A percentile compares a stretch with the other conserved stretches of the same genome.
Conservation (phyloP, 2,113 vertebrate species). For the Setophaga petechia region DNA sequence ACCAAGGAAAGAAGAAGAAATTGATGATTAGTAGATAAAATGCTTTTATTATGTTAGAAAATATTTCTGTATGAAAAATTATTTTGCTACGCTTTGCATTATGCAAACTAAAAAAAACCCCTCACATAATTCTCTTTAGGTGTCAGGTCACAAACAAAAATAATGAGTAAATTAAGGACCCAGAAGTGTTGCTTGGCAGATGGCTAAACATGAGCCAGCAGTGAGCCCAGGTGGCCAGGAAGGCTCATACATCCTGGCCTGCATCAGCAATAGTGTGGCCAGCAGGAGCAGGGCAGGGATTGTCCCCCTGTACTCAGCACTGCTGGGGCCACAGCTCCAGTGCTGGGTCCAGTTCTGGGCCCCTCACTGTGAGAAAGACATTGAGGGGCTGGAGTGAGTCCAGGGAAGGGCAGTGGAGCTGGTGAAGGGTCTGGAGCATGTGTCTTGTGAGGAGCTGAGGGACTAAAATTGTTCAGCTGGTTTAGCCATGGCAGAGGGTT, state of each 20-base stretch:
- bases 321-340: not conserved
- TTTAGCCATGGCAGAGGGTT: not conserved
- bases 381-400: not conserved
- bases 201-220: not conserved
- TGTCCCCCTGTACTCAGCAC: not conserved
- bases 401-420: rapidly evolving
- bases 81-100: not conserved
- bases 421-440: not conserved
- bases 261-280: not conserved
- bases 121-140: not conserved
- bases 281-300: not conserved
- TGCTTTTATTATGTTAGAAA: not conserved
- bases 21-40: not conserved
- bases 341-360: not conserved
- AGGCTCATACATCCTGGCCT: not conserved
- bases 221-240: not conserved
- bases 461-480: not conserved
- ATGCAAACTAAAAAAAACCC: not conserved
- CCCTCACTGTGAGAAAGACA: not conserved
- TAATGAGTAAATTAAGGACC: not conserved
- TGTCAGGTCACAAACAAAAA: not conserved
- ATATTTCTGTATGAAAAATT: not conserved
- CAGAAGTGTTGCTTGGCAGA: not conserved
- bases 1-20: not conserved
- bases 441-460: not conserved